phyloP scores from a whole-genome alignment of 1,140 invertebrate genomes.

The Eufriesea mexicana region DNA sequence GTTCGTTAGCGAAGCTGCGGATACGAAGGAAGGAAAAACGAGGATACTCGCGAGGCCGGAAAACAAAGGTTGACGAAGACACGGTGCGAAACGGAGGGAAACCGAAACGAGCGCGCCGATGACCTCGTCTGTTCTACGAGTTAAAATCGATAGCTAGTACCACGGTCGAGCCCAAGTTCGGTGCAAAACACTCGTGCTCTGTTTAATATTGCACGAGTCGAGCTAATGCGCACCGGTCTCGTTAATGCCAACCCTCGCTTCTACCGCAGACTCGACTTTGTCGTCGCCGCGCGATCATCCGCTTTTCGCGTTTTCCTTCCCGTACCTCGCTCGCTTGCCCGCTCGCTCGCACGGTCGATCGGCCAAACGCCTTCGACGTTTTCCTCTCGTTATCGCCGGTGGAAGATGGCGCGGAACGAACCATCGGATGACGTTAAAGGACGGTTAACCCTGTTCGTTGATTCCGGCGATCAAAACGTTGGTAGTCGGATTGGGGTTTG shows the following conservation, averaged over 20 bases:
- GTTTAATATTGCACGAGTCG: slow-evolving; percentile 76
- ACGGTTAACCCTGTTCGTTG: slow-evolving; percentile 73
- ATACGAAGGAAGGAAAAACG: not conserved
- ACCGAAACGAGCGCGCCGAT: slow-evolving; percentile 55
- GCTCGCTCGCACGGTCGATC: not conserved
- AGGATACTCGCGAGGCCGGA: no score
- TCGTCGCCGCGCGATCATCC: not conserved
- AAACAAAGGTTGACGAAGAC: no score
- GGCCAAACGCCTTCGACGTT: not conserved
- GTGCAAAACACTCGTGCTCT: slow-evolving; percentile 74
- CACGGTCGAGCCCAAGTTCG: slow-evolving; percentile 68
- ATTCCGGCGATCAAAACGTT: slow-evolving; percentile 70
- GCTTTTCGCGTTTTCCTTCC: not conserved
- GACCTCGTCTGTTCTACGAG: slow-evolving; percentile 59
- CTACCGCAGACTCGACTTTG: not conserved
- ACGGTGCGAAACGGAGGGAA: not conserved
- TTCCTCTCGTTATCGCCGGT: no score
- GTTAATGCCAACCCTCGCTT: slow-evolving; percentile 43
- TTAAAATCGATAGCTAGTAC: slow-evolving; percentile 76
- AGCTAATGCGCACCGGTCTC: slow-evolving; percentile 68
- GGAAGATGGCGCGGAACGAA: not conserved
- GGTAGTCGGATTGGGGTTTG: slow-evolving; percentile 61
- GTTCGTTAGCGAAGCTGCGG: not conserved
- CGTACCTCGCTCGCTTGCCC: no score
- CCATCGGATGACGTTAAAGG: slow-evolving; percentile 53